Base-by-base conservation (phyloP, 2,888 invertebrate genomes). In the Cantharis rufa region DNA sequence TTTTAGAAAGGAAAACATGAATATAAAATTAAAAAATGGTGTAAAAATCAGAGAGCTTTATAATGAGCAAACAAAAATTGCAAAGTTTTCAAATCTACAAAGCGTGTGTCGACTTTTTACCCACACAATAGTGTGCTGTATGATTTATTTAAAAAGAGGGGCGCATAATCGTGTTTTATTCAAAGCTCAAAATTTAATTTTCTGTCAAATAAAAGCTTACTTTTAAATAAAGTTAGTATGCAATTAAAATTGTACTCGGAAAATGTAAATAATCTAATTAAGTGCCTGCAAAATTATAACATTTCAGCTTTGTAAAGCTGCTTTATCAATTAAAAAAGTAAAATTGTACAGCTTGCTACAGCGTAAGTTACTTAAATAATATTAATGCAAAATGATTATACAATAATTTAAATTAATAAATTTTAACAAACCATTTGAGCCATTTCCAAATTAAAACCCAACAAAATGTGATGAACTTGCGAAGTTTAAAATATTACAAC, bases 151-250 rank as follows among this genome's bases (percentile, higher is more conserved):
- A 68, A 68, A 71, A 70, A 70, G 18, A 15, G 27, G 28, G 70
- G 21, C 11, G 16, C 11, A 48, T 70, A 62, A 71, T 62, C 66
- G 27, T 16, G 27, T 62, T 73, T 70, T 73, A 61, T 70, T 21
- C 48, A 70, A 62, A 73, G 68, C 66, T 70, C 72, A 61, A 61
- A 76, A 76, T 76, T 76, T 73, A 76, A 76, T 76, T 76, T 76
- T 73, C 73, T 73, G 69, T 64, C 32, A 66, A 70, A 76, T 69
- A 72, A 70, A 76, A 72, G 71, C 61, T 76, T 68, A 76, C 62
- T 73, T 76, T 73, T 73, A 76, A 70, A 73, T 73, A 70, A 68
- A 72, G 32, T 15, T 63, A 16, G 75, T 69, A 69, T 72, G 69
- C 69, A 72, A 76, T 76, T 76, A 76, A 76, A 72, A 72, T 32